Base-by-base conservation (phyloP, 2,888 invertebrate species). In the Desoria tigrina region DNA sequence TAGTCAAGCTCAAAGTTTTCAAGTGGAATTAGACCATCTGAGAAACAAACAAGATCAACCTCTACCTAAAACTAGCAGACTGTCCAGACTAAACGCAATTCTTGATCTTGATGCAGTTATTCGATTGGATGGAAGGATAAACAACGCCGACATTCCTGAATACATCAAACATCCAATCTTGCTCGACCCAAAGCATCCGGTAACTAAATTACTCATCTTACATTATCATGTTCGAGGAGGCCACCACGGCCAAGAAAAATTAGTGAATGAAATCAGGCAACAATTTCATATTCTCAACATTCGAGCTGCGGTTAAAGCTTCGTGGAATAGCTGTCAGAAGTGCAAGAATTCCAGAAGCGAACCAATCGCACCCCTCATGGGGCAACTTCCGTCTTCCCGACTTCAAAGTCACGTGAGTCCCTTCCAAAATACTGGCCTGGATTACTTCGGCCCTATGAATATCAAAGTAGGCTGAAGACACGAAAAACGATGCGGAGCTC, bases 201-300 rank as follows among this genome's bases (percentile, higher is more conserved):
- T 50, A n/a, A 59, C 62, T 3, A 16, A 23, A 2, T 27, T 65
- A 7, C 26, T 65, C 1, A 14, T 68, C 21, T 1, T 24, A 6
- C 28, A 57, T 18, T 24, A 55, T 28, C 69, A 69, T 45, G 26
- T 21, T 1, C n/a, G 18, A 1, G n/a, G 6, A 14, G 42, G 24
- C 27, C 69, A 69, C 50, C 57, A 64, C 14, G 66, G 69, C 1
- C 51, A 53, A 28, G 64, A 64, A 16, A 39, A 32, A 2, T 50
- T 65, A 7, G 16, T 42, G 14, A 62, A 62, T 49, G 55, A 62
- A 2, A 1, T 68, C 1, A 26, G 65, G 1, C 61, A 62, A 42
- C 23, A 53, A 2, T 65, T 53, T n/a, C 62, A 54, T 55, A 60
- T 68, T n/a, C n/a, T 55, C 2, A 24, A 59, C 4, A 14, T 50